Evolutionary conservation across 1,140 invertebrate genomes (phyloP).

Genomic region (Tetramorium simillimum): DNA sequence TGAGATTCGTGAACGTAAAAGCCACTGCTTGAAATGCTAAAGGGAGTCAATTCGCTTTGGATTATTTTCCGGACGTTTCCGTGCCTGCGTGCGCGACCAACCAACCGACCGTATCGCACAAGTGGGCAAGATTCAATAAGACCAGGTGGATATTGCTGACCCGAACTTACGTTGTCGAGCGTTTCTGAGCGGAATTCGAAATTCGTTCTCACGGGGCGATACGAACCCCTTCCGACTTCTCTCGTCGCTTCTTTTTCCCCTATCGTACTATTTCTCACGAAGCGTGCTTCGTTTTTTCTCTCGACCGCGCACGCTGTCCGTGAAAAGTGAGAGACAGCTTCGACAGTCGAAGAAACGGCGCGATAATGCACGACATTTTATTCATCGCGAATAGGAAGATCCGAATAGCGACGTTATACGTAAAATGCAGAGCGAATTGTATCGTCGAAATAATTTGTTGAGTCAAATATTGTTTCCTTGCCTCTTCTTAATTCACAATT

Average conservation of each 20-base stretch:
- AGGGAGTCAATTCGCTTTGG: conserved; percentile 60
- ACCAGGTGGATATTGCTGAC: conserved; percentile 76
- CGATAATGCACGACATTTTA: conserved; percentile 32
- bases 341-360: conserved; percentile 27
- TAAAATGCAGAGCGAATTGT: neutral
- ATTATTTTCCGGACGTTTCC: conserved; percentile 66
- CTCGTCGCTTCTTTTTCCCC: neutral
- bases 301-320: neutral
- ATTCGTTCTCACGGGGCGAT: conserved; percentile 53
- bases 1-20: conserved; percentile 62
- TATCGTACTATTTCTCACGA: conserved; percentile 15
- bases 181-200: conserved; percentile 73
- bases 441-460: conserved; percentile 4
- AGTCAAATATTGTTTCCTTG: neutral
- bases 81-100: conserved; percentile 47
- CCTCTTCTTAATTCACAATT: neutral
- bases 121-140: conserved; percentile 76
- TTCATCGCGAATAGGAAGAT: conserved; percentile 6
- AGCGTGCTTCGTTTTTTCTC: neutral
- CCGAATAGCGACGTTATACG: neutral
- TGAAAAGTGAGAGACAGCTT: conserved; percentile 46
- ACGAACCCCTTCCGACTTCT: neutral
- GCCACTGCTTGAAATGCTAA: neutral
- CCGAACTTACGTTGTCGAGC: conserved; percentile 67
- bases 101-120: conserved; percentile 62